Evolutionary conservation across 1,140 invertebrate genomes (phyloP).

Genomic region (Bombus confusus): DNA sequence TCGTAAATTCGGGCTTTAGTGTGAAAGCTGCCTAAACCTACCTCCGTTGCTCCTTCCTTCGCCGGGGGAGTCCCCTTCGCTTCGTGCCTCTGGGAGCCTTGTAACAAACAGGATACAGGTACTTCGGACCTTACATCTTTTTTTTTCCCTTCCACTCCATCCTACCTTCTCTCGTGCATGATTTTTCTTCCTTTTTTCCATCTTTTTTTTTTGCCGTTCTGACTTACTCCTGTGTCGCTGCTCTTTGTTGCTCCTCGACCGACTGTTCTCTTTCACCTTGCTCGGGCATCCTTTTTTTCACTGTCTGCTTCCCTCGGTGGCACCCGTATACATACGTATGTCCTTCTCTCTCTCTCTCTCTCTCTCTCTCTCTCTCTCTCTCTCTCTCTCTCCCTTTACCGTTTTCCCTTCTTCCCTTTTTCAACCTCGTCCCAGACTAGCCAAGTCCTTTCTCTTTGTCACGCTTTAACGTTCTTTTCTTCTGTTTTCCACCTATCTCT

Average conservation of each 20-base stretch:
- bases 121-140: conserved; percentile 56
- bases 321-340: background rate
- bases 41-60: conserved; percentile 38
- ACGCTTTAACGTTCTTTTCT: conserved; percentile 38
- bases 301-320: conserved; percentile 12
- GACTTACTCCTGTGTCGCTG: conserved; percentile 2
- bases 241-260: conserved; percentile 2
- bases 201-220: background rate
- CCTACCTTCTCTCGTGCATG: background rate
- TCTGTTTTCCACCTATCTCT: conserved; percentile 38
- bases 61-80: conserved; percentile 31
- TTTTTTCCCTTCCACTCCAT: background rate
- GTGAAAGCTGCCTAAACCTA: conserved; percentile 61
- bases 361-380: conserved; percentile 4
- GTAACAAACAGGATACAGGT: conserved; percentile 72
- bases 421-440: background rate
- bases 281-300: background rate
- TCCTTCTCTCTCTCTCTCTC: background rate
- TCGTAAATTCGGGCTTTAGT: conserved; percentile 69
- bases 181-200: conserved; percentile 9
- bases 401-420: background rate
- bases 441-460: conserved; percentile 19
- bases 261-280: background rate
- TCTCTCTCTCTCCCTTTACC: background rate
- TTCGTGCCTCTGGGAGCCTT: conserved; percentile 32